Conservation (phyloP, 2,888 invertebrate genomes). For the Ceraclea dissimilis region DNA sequence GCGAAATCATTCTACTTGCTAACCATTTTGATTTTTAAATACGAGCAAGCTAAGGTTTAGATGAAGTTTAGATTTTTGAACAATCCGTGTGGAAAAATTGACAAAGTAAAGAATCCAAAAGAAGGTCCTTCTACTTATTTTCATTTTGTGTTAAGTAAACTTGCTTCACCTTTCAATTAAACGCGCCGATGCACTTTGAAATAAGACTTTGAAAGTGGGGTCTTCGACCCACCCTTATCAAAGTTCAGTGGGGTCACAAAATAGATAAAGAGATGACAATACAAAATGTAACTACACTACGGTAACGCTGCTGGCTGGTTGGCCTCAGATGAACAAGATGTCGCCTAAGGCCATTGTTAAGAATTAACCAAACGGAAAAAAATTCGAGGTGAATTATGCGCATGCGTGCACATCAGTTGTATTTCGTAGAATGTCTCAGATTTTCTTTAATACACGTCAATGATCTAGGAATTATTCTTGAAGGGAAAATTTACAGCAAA, state of each 20-base stretch:
- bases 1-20: too few relatives aligned
- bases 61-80: too few relatives aligned
- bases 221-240: conserved; percentile 6
- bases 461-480: too few relatives aligned
- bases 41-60: too few relatives aligned
- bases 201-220: background rate
- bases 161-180: conserved; percentile 17
- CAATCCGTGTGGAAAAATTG: background rate
- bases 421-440: conserved; percentile 12
- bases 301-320: conserved; percentile 18
- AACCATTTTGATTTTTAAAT: too few relatives aligned
- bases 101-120: background rate
- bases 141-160: conserved; percentile 5
- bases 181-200: conserved; percentile 11
- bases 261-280: conserved; percentile 21
- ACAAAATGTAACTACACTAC: conserved; percentile 4
- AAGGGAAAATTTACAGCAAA: too few relatives aligned
- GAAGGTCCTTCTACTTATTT: background rate
- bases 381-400: conserved; percentile 22
- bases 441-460: conserved; percentile 10
- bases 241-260: conserved; percentile 17
- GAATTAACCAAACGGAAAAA: conserved; percentile 25
- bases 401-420: conserved; percentile 18
- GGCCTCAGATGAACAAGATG: conserved; percentile 20
- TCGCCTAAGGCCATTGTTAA: conserved; percentile 25